These are phyloP conservation scores for Benitochromis conjunctus DNA, from an alignment of 2,113 vertebrate genomes.

Conservation along the genomic window DNA sequence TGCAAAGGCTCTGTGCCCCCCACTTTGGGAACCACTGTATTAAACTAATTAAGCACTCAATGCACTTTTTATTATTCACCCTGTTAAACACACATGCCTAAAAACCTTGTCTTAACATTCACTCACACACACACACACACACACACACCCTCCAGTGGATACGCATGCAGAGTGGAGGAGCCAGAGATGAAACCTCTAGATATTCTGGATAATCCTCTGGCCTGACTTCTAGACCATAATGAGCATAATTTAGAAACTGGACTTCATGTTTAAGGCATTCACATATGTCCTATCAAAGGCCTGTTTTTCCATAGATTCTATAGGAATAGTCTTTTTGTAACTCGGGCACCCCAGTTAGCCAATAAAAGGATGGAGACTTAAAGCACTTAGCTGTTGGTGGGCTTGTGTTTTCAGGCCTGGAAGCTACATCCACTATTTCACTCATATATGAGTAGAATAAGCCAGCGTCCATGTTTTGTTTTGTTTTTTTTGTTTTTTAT, in stretches of 20 bases:
- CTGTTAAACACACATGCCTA: neutral
- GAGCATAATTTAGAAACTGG: neutral
- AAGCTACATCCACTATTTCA: neutral
- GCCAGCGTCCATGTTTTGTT: neutral
- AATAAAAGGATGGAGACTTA: neutral
- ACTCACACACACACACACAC: neutral
- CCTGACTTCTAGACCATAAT: neutral
- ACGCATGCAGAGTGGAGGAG: neutral
- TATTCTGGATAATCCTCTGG: neutral
- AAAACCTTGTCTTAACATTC: neutral
- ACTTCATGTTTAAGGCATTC: neutral
- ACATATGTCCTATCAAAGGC: neutral
- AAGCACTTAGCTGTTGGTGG: neutral
- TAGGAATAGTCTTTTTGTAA: neutral
- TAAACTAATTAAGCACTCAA: neutral
- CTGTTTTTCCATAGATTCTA: neutral
- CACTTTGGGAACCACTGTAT: too few relatives aligned
- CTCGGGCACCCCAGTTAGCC: neutral
- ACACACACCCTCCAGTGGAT: neutral
- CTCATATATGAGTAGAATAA: neutral
- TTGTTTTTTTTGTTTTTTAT: neutral
- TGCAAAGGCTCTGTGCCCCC: too few relatives aligned
- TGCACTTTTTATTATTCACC: neutral
- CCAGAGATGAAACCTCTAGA: neutral
- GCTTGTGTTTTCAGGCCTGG: neutral